Evolutionary conservation across 2,888 invertebrate genomes (phyloP).

Genomic region (Pelosia muscerda): DNA sequence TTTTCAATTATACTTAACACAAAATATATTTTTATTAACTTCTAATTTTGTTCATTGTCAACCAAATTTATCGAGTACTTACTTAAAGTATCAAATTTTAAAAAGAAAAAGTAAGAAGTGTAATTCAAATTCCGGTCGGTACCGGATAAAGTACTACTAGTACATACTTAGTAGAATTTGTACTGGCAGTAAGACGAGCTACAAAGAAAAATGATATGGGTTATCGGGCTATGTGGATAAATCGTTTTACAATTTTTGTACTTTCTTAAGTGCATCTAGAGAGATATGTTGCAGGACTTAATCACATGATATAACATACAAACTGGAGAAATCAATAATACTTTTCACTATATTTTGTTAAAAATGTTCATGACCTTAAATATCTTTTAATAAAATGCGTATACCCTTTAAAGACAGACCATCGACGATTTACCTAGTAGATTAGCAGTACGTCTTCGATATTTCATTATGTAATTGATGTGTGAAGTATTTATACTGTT

Average conservation of each 20-base stretch:
- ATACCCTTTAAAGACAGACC: conserved; percentile 11
- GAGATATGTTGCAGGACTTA: not conserved
- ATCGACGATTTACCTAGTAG: conserved; percentile 8
- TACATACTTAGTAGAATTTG: no score
- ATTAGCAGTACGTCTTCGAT: not conserved
- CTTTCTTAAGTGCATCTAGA: not conserved
- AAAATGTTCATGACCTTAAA: conserved; percentile 28
- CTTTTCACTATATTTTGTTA: conserved; percentile 20
- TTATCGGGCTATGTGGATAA: not conserved
- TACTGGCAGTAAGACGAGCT: no score
- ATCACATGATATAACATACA: not conserved
- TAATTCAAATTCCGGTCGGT: no score
- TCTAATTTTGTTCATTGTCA: no score
- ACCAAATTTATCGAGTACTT: no score
- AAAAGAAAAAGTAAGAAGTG: no score
- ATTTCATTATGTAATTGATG: not conserved
- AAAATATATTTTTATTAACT: no score
- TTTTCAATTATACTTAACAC: no score
- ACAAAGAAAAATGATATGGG: conserved; percentile 3
- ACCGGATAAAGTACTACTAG: no score
- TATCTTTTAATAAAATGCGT: conserved; percentile 23
- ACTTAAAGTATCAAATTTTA: no score
- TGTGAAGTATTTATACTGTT: not conserved
- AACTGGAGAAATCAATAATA: conserved; percentile 16
- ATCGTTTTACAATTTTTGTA: not conserved